phyloP scores from a whole-genome alignment of 2,113 vertebrate species.

The Melanostigma gelatinosum region DNA sequence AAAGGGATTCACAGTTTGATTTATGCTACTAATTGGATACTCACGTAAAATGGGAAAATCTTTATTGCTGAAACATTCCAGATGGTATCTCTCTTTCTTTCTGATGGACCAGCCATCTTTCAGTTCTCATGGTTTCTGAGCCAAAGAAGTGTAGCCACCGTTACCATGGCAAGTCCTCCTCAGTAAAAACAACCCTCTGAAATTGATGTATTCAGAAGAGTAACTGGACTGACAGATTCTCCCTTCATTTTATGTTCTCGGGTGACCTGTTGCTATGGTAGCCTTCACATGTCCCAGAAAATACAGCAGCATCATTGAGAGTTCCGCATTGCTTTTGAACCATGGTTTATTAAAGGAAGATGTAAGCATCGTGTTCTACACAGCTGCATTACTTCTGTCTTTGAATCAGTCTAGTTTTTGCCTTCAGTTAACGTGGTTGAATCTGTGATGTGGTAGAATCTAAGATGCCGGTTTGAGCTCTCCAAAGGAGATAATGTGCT shows the following conservation, averaged over 20 bases:
- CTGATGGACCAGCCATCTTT: not conserved
- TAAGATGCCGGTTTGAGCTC: not conserved
- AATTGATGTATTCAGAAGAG: conserved; percentile 14
- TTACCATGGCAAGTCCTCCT: conserved; percentile 49
- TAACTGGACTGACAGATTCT: not conserved
- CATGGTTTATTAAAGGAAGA: not conserved
- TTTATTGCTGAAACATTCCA: not conserved
- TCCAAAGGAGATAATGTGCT: not conserved
- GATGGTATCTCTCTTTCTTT: not conserved
- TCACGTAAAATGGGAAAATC: not conserved
- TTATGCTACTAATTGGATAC: not conserved
- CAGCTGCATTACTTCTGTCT: not conserved
- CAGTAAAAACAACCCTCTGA: conserved; percentile 10
- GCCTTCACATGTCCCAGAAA: not conserved
- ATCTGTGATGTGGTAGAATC: not conserved
- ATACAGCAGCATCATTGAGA: not conserved
- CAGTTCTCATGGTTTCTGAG: not conserved
- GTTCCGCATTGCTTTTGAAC: not conserved
- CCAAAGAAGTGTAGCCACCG: conserved; percentile 8
- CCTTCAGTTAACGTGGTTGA: not conserved
- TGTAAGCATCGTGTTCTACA: not conserved
- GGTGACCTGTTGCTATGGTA: conserved; percentile 56
- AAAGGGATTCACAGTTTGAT: not conserved
- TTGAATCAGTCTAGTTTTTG: not conserved
- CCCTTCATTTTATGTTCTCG: conserved; percentile 22